These are phyloP conservation scores for Rhingia campestris DNA, from an alignment of 2,888 invertebrate species.

Conservation along the genomic window DNA sequence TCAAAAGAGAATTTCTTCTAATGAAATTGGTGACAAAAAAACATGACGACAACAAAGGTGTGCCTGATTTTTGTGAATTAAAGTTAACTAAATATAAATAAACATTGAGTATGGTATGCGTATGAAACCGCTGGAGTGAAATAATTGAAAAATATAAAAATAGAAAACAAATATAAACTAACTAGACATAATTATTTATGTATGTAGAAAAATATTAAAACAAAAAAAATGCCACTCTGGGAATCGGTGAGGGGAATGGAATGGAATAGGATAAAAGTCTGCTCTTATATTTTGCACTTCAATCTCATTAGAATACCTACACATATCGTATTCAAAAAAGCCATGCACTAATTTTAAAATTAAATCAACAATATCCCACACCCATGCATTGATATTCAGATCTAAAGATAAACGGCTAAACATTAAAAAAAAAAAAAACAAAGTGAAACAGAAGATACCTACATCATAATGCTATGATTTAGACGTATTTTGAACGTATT, in stretches of 20 bases:
- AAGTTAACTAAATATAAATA: slow-evolving; percentile 8
- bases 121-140: slow-evolving; percentile 30
- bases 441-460: neutral
- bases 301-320: neutral
- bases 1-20: slow-evolving; percentile 18
- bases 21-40: slow-evolving; percentile 26
- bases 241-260: slow-evolving; percentile 35
- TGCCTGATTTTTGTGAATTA: neutral
- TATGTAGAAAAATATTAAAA: slow-evolving; percentile 6
- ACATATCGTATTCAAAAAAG: slow-evolving; percentile 7
- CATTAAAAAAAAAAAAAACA: neutral
- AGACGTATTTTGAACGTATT: slow-evolving; percentile 27
- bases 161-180: slow-evolving; percentile 25
- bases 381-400: slow-evolving; percentile 1
- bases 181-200: slow-evolving; percentile 6
- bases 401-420: slow-evolving; percentile 10
- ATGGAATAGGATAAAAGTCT: slow-evolving; percentile 50
- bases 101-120: slow-evolving; percentile 12
- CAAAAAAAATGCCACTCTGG: slow-evolving; percentile 64
- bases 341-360: slow-evolving; percentile 26
- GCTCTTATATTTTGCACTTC: slow-evolving; percentile 11
- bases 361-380: neutral
- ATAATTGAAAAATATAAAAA: slow-evolving; percentile 15
- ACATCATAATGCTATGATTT: neutral
- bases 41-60: slow-evolving; percentile 9